Evolutionary conservation across 2,888 invertebrate species (phyloP).

Genomic region (Amorpha juglandis): DNA sequence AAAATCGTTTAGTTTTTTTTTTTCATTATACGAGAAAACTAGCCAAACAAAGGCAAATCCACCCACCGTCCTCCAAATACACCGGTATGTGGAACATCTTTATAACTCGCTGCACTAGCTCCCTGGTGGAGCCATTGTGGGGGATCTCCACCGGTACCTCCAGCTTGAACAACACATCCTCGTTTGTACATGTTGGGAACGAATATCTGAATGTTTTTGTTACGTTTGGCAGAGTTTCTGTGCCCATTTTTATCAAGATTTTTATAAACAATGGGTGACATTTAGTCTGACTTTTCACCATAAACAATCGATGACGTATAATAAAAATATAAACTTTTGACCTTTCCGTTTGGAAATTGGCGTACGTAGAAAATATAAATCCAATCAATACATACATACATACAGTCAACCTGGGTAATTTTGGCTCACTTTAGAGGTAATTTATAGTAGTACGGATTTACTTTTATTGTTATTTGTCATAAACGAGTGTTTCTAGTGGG

Average conservation of each 20-base stretch:
- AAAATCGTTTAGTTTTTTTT: too few species aligned
- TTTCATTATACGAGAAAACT: neutral
- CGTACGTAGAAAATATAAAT: too few species aligned
- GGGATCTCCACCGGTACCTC: conserved; percentile 87
- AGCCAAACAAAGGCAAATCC: neutral
- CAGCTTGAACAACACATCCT: conserved; percentile 79
- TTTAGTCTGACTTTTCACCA: neutral
- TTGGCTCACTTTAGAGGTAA: too few species aligned
- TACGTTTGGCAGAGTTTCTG: conserved; percentile 55
- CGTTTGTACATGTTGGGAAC: conserved; percentile 85
- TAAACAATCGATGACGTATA: too few species aligned
- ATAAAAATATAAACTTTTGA: too few species aligned
- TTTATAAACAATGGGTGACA: conserved; percentile 8
- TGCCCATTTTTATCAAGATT: conserved; percentile 36
- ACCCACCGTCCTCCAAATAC: conserved; percentile 86
- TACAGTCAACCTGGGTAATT: too few species aligned
- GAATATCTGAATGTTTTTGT: conserved; percentile 76
- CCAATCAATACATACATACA: too few species aligned
- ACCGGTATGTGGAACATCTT: conserved; percentile 88
- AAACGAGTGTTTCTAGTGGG: too few species aligned
- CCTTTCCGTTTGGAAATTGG: conserved; percentile 2
- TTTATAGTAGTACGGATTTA: too few species aligned
- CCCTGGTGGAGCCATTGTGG: conserved; percentile 83
- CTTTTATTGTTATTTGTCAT: too few species aligned
- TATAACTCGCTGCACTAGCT: conserved; percentile 87